These are phyloP conservation scores for Macquaria ambigua DNA, from an alignment of 2,113 vertebrate species.

Conservation along the genomic window DNA sequence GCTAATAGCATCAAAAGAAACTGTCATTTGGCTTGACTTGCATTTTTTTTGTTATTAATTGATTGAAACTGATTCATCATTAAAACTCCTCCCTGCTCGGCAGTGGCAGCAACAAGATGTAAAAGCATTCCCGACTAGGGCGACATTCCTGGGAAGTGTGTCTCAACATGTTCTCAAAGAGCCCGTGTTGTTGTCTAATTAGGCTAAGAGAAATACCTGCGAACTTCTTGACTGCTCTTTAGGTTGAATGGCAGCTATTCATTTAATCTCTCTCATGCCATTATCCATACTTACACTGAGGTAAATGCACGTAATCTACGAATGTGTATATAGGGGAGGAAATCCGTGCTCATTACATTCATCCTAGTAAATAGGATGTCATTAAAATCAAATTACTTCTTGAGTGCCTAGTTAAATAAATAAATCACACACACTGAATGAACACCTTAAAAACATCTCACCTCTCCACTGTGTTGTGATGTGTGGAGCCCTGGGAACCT, in stretches of 20 bases:
- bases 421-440: not conserved
- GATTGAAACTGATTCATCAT: conserved; percentile 32
- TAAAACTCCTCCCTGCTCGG: conserved; percentile 33
- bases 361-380: conserved; percentile 20
- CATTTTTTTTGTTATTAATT: conserved; percentile 13
- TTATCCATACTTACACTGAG: conserved; percentile 23
- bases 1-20: conserved; percentile 24
- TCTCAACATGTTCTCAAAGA: conserved; percentile 50
- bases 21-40: not conserved
- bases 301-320: conserved; percentile 32
- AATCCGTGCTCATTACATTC: conserved; percentile 18
- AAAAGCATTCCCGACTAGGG: conserved; percentile 53
- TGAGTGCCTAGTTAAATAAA: conserved; percentile 2
- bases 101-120: conserved; percentile 10
- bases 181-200: conserved; percentile 46
- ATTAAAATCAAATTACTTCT: conserved; percentile 48
- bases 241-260: conserved; percentile 52
- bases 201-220: conserved; percentile 51
- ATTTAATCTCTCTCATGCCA: conserved; percentile 26
- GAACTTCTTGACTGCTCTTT: conserved; percentile 43
- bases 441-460: conserved; percentile 53
- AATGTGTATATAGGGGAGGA: conserved; percentile 1
- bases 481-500: conserved; percentile 84
- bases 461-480: conserved; percentile 87
- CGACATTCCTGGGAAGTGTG: conserved; percentile 71